Percentiles rank a stretch among this genome's conserved stretches.
Conservation (phyloP, 2,797 vertebrate species). For the Parauchenoglanis punctatus region DNA sequence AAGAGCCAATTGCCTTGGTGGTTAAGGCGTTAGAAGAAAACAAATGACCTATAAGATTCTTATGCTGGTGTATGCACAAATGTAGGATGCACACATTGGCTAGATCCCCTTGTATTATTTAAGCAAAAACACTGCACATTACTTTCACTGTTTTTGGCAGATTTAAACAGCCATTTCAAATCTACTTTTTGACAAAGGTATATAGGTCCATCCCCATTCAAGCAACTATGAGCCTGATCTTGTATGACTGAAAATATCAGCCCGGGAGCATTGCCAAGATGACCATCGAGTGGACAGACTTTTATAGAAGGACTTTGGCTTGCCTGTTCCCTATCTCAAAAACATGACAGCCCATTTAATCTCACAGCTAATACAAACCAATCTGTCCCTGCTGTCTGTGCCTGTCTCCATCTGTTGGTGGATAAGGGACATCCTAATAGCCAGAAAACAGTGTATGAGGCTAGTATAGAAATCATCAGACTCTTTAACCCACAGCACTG, state of each 20-base stretch:
- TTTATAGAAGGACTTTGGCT: neutral
- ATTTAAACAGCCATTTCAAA: neutral
- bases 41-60: neutral
- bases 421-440: neutral
- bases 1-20: neutral
- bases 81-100: neutral
- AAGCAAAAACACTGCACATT: neutral
- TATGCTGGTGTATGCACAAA: neutral
- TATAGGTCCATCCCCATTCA: neutral
- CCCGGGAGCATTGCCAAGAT: neutral
- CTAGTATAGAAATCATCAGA: constrained; percentile 7
- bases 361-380: constrained; percentile 9
- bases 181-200: neutral
- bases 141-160: neutral
- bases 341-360: constrained; percentile 1
- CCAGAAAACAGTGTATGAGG: neutral
- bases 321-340: neutral
- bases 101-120: neutral
- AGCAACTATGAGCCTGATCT: neutral
- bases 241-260: constrained; percentile 5
- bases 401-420: constrained; percentile 11
- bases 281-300: neutral
- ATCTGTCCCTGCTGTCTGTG: constrained; percentile 12
- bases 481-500: neutral
- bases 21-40: neutral